Conservation (phyloP, 1,140 invertebrate species). For the Pararge aegeria region DNA sequence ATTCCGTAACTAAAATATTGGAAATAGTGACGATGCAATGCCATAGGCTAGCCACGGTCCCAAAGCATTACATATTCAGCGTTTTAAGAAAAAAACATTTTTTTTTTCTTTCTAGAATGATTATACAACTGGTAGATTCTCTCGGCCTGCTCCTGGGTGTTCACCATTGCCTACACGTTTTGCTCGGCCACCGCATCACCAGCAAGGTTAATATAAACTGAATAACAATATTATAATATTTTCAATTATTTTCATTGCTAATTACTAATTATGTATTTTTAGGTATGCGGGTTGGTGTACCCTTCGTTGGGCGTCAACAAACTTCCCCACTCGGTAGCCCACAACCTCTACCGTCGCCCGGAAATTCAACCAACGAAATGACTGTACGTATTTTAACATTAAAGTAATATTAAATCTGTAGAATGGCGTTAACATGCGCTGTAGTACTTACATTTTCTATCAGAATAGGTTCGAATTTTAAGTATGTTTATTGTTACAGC, state of each 20-base stretch:
- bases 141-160: constrained; percentile 69
- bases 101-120: constrained; percentile 50
- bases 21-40: no score
- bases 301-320: constrained; percentile 66
- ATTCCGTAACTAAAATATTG: no score
- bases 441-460: no score
- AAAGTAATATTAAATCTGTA: neutral
- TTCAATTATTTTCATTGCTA: constrained; percentile 14
- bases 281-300: constrained; percentile 75
- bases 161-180: constrained; percentile 76
- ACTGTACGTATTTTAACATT: constrained; percentile 51
- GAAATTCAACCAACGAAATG: constrained; percentile 68
- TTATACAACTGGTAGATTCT: constrained; percentile 61
- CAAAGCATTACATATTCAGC: no score
- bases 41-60: no score
- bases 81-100: no score
- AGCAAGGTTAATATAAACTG: no score
- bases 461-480: neutral
- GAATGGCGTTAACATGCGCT: no score
- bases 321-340: constrained; percentile 77
- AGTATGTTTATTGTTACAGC: constrained; percentile 34
- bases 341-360: constrained; percentile 74
- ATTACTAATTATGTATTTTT: no score
- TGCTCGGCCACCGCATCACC: constrained; percentile 75
- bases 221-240: constrained; percentile 33